A percentile compares a stretch with the other conserved stretches of the same genome.
Evolutionary conservation across 2,797 vertebrate genomes (phyloP).

Genomic region (Premnoplex brunnescens): DNA sequence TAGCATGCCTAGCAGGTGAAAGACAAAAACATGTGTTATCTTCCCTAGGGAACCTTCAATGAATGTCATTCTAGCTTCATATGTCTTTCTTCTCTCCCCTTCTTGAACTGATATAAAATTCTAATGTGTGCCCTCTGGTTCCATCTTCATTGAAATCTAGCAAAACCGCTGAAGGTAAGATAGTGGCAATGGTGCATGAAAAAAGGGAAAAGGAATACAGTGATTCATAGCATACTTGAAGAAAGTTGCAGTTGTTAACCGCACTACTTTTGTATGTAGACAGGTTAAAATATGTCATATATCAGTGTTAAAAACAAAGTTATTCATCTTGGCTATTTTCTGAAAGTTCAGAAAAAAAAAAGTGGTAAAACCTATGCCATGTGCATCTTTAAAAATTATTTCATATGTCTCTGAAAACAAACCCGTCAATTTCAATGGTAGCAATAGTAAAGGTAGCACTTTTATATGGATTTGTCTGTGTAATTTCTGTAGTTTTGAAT

Average conservation of each 20-base stretch:
- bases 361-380: constrained; percentile 42
- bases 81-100: constrained; percentile 82
- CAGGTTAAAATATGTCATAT: constrained; percentile 79
- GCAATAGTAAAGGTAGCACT: constrained; percentile 2
- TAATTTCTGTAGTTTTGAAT: not conserved
- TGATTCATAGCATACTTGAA: constrained; percentile 80
- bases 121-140: constrained; percentile 92
- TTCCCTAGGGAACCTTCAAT: constrained; percentile 84
- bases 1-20: constrained; percentile 96
- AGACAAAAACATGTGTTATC: constrained; percentile 90
- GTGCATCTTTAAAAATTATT: constrained; percentile 55
- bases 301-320: constrained; percentile 77
- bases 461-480: not conserved
- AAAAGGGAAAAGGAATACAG: constrained; percentile 76
- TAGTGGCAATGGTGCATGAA: constrained; percentile 87
- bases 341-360: constrained; percentile 65
- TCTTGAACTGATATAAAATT: constrained; percentile 93
- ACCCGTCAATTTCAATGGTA: not conserved
- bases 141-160: constrained; percentile 87
- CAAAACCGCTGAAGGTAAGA: constrained; percentile 87
- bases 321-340: constrained; percentile 73
- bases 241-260: constrained; percentile 82
- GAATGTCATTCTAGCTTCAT: constrained; percentile 88
- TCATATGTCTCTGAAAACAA: constrained; percentile 30
- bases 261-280: constrained; percentile 74